Evolutionary conservation across 2,113 vertebrate genomes (phyloP), one percentile per base, ranked within the genome.

Genomic region (Maccullochella peelii): DNA sequence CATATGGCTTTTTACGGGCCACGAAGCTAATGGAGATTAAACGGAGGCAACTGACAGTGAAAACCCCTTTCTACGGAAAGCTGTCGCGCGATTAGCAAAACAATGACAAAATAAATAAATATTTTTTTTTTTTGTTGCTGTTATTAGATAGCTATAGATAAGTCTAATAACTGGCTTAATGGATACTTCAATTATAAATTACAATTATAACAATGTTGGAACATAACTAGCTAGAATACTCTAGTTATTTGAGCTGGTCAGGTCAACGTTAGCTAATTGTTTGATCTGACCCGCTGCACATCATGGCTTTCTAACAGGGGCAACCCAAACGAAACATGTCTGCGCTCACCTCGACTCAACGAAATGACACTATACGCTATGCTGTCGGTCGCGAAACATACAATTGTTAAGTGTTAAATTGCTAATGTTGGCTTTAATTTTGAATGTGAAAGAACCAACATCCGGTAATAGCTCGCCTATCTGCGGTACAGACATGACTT

Each of bases 371-470:
- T n/a, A n/a, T n/a, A 10, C 1, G n/a, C 6, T 1, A 33, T 33
- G 5, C 18, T 44, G 18, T 7, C 40, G 27, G 18, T 7, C 40
- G 27, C 1, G 30, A 36, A 49, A 33, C 4, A 21, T 2, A 54
- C 20, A 4, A 5, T n/a, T 3, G 0, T 1, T 1, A 1, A 14
- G 15, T 0, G 1, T 50, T 36, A 36, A 14, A 18, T 8, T 0
- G 9, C 25, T 40, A 4, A 58, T 25, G 18, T 12, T 2, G 36
- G 5, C 57, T 82, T 80, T 84, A 1, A 33, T 82, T 82, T 42
- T 73, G n/a, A 63, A 66, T 2, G 40, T 6, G 15, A 30, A 18
- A 0, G 33, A 33, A 33, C 49, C 38, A 6, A 36, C 54, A 6
- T 79, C 77, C 88, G 65, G 69, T 47, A 9, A 6, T 0, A 25